Evolutionary conservation across 2,888 invertebrate genomes (phyloP), one percentile per base, ranked within the genome.

Genomic region (Andrena trimmerana): DNA sequence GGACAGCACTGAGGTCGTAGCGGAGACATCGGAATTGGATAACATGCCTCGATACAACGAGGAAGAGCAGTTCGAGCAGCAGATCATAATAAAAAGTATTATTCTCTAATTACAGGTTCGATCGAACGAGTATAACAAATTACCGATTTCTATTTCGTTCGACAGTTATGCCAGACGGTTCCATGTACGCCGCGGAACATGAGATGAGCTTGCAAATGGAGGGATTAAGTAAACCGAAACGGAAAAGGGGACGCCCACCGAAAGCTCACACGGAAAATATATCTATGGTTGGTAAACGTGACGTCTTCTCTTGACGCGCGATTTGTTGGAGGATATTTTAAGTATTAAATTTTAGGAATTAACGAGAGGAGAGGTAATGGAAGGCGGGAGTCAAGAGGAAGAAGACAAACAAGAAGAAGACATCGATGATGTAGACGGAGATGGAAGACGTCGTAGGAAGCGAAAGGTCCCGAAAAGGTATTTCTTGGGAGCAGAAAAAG

Each of bases 241-340:
- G 96, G 72, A 97, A 97, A 93, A 94, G 97, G 36, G 97, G 97
- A 7, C 94, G 97, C 59, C 97, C 97, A 13, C 96, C 96, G 0
- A 97, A 97, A 93, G 89, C 92, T 85, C 81, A 94, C 0, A 93
- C 94, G 0, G 95, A 95, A 20, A 74, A 86, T 24, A 76, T 77
- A 52, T 62, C 73, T 50, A 67, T 78, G 68, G 87, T 88, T 72
- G 8, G 78, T 78, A 62, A 27, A 54, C 2, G 8, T 8, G 29
- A 42, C 31, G 24, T 62, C n/a, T 57, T 65, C 13, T 1, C 31
- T 42, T 0, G 13, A n/a, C 0, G n/a, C 27, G 8, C 3, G 36
- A 36, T 13, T 1, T 0, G 42, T 3, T 2, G 48, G 29, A n/a
- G 59, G 33, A 27, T 8, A 36, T 27, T 33, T 50, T 42, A 63